phyloP scores from a whole-genome alignment of 2,113 vertebrate species.

The Pseudorasbora parva region DNA sequence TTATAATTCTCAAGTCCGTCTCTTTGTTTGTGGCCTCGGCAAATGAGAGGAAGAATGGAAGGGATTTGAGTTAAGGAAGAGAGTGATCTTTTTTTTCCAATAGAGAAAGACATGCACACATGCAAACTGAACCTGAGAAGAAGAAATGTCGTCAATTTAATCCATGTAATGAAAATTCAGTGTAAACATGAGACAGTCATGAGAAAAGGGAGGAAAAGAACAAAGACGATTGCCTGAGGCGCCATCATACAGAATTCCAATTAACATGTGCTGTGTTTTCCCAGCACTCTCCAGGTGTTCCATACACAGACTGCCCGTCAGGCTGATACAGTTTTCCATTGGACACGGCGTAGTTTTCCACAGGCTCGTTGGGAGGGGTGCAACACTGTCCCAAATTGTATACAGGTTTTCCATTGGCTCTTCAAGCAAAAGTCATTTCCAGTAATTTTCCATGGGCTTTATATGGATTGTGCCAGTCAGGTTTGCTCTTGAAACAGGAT shows the following conservation, averaged over 20 bases:
- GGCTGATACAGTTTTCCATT: slow-evolving; percentile 29
- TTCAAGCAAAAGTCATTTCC: slow-evolving; percentile 24
- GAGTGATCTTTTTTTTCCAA: slow-evolving; percentile 43
- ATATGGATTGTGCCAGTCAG: slow-evolving; percentile 5
- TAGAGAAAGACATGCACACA: slow-evolving; percentile 79
- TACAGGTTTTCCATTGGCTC: slow-evolving; percentile 41
- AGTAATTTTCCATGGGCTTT: slow-evolving; percentile 31
- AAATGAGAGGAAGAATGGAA: slow-evolving; percentile 41
- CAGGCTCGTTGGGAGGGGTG: slow-evolving; percentile 22
- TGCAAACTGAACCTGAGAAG: slow-evolving; percentile 83
- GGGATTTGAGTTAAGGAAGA: slow-evolving; percentile 36
- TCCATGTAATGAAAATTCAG: slow-evolving; percentile 47
- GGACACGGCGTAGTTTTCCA: slow-evolving; percentile 30
- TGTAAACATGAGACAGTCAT: slow-evolving; percentile 44
- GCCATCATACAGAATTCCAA: slow-evolving; percentile 32
- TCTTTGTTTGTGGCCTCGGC: slow-evolving; percentile 33
- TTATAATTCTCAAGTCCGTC: slow-evolving; percentile 42
- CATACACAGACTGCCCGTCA: slow-evolving; percentile 36
- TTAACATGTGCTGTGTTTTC: slow-evolving; percentile 21
- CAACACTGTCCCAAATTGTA: slow-evolving; percentile 10
- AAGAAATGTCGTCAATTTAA: slow-evolving; percentile 54
- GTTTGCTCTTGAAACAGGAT: slow-evolving; percentile 20
- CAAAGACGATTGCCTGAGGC: slow-evolving; percentile 36
- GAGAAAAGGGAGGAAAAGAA: slow-evolving; percentile 21
- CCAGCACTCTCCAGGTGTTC: slow-evolving; percentile 26